Percentiles rank a stretch among this genome's conserved stretches.
Conservation (phyloP, 2,888 invertebrate genomes). For the Drosophila monieri region DNA sequence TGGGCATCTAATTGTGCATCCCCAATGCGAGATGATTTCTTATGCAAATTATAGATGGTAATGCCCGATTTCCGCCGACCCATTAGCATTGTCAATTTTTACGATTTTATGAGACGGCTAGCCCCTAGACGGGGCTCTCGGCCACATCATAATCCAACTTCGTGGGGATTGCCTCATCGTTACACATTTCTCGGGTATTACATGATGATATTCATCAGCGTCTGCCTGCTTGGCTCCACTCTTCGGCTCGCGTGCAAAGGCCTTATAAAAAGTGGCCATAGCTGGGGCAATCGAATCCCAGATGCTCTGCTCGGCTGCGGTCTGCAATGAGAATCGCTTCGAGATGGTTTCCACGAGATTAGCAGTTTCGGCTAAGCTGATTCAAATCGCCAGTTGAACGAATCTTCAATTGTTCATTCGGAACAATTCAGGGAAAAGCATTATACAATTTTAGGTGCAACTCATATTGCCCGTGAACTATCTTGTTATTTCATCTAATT, state of each 20-base stretch:
- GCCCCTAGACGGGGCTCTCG: conserved; percentile 16
- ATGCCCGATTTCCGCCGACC: conserved; percentile 69
- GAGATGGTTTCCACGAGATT: conserved; percentile 35
- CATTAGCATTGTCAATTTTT: conserved; percentile 71
- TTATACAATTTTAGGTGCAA: neutral
- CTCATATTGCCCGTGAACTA: conserved; percentile 2
- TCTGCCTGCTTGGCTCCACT: conserved; percentile 19
- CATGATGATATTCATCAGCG: conserved; percentile 56
- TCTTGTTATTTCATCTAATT: neutral
- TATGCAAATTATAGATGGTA: conserved; percentile 65
- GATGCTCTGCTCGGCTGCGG: conserved; percentile 33
- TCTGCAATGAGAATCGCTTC: conserved; percentile 28
- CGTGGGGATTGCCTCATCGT: conserved; percentile 67
- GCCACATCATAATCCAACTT: conserved; percentile 27
- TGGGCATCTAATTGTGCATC: conserved; percentile 42
- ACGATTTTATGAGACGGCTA: conserved; percentile 52
- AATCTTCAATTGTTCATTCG: conserved; percentile 27
- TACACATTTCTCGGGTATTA: conserved; percentile 68
- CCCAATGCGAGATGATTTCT: conserved; percentile 34
- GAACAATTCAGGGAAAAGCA: neutral
- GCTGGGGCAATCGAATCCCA: conserved; percentile 39
- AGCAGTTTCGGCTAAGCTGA: conserved; percentile 13
- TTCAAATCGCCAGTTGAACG: conserved; percentile 32
- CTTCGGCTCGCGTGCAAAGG: conserved; percentile 57
- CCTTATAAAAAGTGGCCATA: conserved; percentile 48